Evolutionary conservation across 2,888 invertebrate species (phyloP), one percentile per base, ranked within the genome.

Genomic region (Pyrgus malvae): DNA sequence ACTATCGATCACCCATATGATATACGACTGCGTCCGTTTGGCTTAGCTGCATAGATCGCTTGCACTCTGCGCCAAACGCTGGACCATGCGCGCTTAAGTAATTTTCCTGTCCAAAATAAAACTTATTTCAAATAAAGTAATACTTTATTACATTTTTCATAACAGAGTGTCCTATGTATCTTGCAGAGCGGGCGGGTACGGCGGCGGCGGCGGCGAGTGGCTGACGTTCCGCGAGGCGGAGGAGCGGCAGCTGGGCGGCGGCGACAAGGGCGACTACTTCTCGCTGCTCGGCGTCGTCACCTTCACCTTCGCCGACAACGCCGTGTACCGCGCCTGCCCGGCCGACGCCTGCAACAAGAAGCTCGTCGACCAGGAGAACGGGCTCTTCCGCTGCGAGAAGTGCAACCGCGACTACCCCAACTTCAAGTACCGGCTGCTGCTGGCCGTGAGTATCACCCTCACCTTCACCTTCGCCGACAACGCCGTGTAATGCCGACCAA

Each of bases 291-390:
- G 94, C 0, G 94, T 94, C 0, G 91, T 98, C 21, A 93, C 95
- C 40, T 92, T 95, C 70, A 91, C 97, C 12, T 94, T 94, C 70
- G 91, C 93, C 5, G 97, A 97, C 58, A 98, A 97, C 78, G 93
- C 95, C 2, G 84, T 97, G 49, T 99, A 99, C 83, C 95, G 95
- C 85, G 96, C 99, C 0, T 99, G 99, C 67, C 96, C 98, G 0
- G 92, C 93, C 45, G 93, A 95, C 1, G 93, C 93, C 48, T 99
- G 99, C 83, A 98, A 98, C 78, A 99, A 99, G 83, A 99, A 99
- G 83, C 91, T 99, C 0, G 89, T 97, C 6, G 98, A 99, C 78
- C 93, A 95, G 70, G 94, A 95, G 61, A 97, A 97, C 70, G 97
- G 97, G 0, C 91, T 94, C 74, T 99, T 93, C 83, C 92, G 97